These are phyloP conservation scores for Macrostomum lignano DNA, from an alignment of 1,140 invertebrate genomes.

Conservation along the genomic window DNA sequence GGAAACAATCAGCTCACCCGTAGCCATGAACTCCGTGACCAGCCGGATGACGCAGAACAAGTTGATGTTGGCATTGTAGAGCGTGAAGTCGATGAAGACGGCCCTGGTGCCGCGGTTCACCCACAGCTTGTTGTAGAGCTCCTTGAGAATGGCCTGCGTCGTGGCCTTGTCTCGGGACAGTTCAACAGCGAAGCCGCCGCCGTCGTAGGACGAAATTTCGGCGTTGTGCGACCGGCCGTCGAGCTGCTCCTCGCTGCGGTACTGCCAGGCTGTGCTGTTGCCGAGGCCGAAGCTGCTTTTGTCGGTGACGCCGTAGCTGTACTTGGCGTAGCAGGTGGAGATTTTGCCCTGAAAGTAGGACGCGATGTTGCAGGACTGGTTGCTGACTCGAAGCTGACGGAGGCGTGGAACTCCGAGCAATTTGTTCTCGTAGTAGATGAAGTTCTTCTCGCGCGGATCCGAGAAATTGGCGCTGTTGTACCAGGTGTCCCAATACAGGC, in stretches of 20 bases:
- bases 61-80: conserved; percentile 47
- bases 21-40: too few species aligned
- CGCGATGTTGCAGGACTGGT: conserved; percentile 35
- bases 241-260: too few species aligned
- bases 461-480: conserved; percentile 9
- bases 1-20: too few species aligned
- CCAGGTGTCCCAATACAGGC: conserved; percentile 8
- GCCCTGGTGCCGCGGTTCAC: conserved; percentile 37
- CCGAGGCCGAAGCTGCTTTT: conserved; percentile 9
- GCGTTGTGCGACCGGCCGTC: too few species aligned
- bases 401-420: conserved; percentile 37
- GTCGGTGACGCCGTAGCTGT: conserved; percentile 31
- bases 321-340: conserved; percentile 34
- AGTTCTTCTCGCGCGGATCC: conserved; percentile 4
- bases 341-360: conserved; percentile 35
- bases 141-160: conserved; percentile 20
- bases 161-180: background rate
- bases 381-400: conserved; percentile 27
- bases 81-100: conserved; percentile 41
- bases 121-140: conserved; percentile 37
- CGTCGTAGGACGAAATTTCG: background rate
- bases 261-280: conserved; percentile 13
- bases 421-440: conserved; percentile 8
- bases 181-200: conserved; percentile 3
- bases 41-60: conserved; percentile 38